Percentiles rank a stretch among this genome's conserved stretches.
Evolutionary conservation across 2,888 invertebrate genomes (phyloP).

Genomic region (Luperina nickerlii): DNA sequence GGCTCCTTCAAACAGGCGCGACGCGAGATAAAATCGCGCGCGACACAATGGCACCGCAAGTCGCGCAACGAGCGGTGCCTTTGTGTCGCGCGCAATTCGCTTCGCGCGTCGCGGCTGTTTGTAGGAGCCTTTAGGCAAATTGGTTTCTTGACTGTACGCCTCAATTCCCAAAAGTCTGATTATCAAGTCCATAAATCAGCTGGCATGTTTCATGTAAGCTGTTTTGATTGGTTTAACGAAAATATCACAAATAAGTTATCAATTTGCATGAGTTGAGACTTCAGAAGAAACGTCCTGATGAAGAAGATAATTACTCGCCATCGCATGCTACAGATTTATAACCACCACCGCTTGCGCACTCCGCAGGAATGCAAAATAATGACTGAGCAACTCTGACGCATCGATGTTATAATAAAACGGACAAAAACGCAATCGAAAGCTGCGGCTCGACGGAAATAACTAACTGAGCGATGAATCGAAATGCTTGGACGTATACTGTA

Average conservation of each 20-base stretch:
- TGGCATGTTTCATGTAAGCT: background rate
- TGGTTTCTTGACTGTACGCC: too few relatives aligned
- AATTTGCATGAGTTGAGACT: background rate
- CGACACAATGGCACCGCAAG: too few relatives aligned
- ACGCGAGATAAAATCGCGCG: too few relatives aligned
- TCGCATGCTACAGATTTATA: slow-evolving; percentile 33
- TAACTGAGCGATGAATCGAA: slow-evolving; percentile 56
- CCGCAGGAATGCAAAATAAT: slow-evolving; percentile 62
- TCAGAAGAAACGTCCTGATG: background rate
- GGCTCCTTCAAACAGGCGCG: too few relatives aligned
- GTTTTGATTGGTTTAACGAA: background rate
- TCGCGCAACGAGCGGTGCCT: too few relatives aligned
- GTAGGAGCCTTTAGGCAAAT: background rate
- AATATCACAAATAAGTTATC: background rate
- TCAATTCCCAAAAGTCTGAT: too few relatives aligned
- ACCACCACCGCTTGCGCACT: slow-evolving; percentile 38
- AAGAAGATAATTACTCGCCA: slow-evolving; percentile 27
- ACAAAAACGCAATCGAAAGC: slow-evolving; percentile 60
- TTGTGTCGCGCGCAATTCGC: too few relatives aligned
- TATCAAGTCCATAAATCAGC: background rate
- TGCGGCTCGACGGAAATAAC: slow-evolving; percentile 60
- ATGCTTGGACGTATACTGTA: slow-evolving; percentile 14
- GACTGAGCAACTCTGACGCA: slow-evolving; percentile 56
- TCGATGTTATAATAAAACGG: slow-evolving; percentile 59
- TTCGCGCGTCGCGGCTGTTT: too few relatives aligned